Conservation (phyloP, 2,797 vertebrate genomes). For the Mergus octosetaceus region DNA sequence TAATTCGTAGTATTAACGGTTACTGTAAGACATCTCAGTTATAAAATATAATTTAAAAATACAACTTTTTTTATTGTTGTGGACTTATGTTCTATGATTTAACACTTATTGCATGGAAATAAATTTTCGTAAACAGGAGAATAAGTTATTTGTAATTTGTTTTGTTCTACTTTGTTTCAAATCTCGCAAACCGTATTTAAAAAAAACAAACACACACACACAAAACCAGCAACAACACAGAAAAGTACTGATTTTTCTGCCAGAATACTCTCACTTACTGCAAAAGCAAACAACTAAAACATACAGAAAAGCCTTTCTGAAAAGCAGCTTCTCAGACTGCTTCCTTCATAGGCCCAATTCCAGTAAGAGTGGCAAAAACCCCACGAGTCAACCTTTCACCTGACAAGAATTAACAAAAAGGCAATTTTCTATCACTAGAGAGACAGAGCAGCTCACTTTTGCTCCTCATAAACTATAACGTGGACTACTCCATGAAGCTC, state of each 20-base stretch:
- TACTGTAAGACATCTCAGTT: conserved; percentile 1
- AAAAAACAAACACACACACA: not conserved
- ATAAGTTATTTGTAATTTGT: not conserved
- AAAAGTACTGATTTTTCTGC: not conserved
- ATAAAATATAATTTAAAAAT: not conserved
- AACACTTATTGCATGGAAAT: not conserved
- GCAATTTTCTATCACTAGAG: not conserved
- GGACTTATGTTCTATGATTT: not conserved
- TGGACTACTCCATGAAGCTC: not conserved
- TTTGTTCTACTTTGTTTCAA: not conserved
- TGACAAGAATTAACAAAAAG: not conserved
- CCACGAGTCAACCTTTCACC: not conserved
- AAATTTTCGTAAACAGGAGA: not conserved
- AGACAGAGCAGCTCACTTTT: not conserved
- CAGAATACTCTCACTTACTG: not conserved
- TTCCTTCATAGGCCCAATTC: not conserved
- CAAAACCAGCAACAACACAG: not conserved
- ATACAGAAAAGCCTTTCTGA: not conserved
- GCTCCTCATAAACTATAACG: not conserved
- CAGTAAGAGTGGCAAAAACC: not conserved
- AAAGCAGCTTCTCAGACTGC: not conserved
- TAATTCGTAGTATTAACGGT: conserved; percentile 29
- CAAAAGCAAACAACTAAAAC: not conserved
- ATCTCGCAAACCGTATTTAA: not conserved
- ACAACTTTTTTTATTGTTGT: not conserved